phyloP scores from a whole-genome alignment of 1,140 invertebrate species.

The Galleria mellonella region DNA sequence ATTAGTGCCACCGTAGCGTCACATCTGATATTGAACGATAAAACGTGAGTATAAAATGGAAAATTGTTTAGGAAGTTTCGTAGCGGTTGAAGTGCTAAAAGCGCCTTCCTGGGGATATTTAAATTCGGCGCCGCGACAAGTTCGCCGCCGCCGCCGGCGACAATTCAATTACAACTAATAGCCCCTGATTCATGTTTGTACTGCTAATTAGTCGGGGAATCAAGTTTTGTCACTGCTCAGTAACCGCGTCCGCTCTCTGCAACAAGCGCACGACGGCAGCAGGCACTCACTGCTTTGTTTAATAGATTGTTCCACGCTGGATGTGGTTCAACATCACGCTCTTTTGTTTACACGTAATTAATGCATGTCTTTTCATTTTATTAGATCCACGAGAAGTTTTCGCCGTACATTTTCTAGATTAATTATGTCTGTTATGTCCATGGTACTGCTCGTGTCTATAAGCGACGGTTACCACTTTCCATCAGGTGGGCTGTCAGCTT shows the following conservation, averaged over 20 bases:
- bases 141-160: conserved; percentile 40
- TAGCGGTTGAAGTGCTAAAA: conserved; percentile 21
- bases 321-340: conserved; percentile 29
- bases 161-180: conserved; percentile 74
- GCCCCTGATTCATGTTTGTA: conserved; percentile 73
- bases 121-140: conserved; percentile 61
- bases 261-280: too few species aligned
- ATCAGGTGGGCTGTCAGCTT: too few species aligned
- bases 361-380: conserved; percentile 35
- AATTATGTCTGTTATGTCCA: too few species aligned
- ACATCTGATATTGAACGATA: neutral
- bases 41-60: conserved; percentile 2
- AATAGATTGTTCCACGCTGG: conserved; percentile 46
- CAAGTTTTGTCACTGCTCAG: conserved; percentile 70
- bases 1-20: conserved; percentile 1
- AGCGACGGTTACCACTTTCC: too few species aligned
- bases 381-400: conserved; percentile 2
- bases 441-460: too few species aligned
- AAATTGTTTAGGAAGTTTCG: conserved; percentile 10
- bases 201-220: conserved; percentile 68
- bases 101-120: conserved; percentile 62
- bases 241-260: conserved; percentile 31
- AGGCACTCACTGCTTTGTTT: conserved; percentile 40
- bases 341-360: conserved; percentile 44
- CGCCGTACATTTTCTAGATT: neutral